A percentile compares a stretch with the other conserved stretches of the same genome.
These are phyloP conservation scores for Graptemys geographica DNA, from an alignment of 2,797 vertebrate genomes.

Conservation along the genomic window DNA sequence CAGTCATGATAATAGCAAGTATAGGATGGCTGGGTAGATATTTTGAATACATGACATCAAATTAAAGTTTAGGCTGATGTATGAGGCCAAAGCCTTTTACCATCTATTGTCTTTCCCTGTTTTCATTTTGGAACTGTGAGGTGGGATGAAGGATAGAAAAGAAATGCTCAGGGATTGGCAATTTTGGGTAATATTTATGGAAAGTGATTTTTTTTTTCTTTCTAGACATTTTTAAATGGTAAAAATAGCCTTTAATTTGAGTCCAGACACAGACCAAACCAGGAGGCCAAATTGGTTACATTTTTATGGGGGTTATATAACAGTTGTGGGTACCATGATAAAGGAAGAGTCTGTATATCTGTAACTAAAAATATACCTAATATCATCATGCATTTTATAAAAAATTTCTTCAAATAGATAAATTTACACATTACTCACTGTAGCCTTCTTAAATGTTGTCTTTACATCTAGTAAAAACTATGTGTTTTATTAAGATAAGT, in stretches of 20 bases:
- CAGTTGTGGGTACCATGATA: background rate
- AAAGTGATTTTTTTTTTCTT: background rate
- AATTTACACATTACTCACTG: background rate
- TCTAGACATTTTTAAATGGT: background rate
- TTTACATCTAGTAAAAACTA: background rate
- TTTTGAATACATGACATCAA: background rate
- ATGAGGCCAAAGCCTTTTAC: background rate
- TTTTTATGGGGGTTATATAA: background rate
- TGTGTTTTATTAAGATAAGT: background rate
- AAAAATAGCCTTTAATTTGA: background rate
- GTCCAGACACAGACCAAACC: background rate
- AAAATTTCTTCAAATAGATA: too few relatives aligned
- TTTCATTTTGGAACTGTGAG: background rate
- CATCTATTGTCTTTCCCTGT: background rate
- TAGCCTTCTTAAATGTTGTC: background rate
- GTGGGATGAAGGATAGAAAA: background rate
- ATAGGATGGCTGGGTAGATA: background rate
- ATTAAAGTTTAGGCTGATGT: background rate
- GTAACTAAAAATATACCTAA: background rate
- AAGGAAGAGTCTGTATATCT: background rate
- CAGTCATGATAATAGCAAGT: background rate
- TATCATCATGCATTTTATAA: background rate
- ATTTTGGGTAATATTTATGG: background rate
- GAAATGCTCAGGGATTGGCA: background rate
- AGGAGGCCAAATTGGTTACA: background rate